Conservation (phyloP, 2,888 invertebrate genomes). For the Mythimna vitellina region DNA sequence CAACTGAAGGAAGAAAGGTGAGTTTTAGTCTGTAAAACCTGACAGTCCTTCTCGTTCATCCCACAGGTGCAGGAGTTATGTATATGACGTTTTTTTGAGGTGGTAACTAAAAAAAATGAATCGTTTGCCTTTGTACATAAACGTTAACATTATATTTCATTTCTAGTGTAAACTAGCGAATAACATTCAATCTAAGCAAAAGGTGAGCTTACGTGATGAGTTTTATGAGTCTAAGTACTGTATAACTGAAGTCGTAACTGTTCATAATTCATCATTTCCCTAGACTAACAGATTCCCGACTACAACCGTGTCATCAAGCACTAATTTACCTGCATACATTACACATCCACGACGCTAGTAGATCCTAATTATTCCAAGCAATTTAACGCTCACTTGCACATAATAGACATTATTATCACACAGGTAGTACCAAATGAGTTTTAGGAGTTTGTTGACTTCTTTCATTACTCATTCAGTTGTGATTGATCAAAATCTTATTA, state of each 20-base stretch:
- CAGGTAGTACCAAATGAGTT: constrained; percentile 18
- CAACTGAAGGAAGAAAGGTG: too few relatives aligned
- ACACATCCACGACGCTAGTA: constrained; percentile 28
- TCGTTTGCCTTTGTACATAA: too few relatives aligned
- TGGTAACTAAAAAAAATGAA: too few relatives aligned
- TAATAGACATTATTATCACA: constrained; percentile 26
- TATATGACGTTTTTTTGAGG: too few relatives aligned
- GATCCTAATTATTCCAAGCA: constrained; percentile 47
- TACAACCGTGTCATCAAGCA: constrained; percentile 23
- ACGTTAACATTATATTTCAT: too few relatives aligned
- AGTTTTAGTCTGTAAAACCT: too few relatives aligned
- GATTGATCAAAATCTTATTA: too few relatives aligned
- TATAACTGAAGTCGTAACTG: background rate
- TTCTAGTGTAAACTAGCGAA: too few relatives aligned
- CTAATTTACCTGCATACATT: constrained; percentile 43
- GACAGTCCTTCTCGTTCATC: too few relatives aligned
- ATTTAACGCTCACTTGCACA: constrained; percentile 31
- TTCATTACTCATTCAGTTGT: background rate
- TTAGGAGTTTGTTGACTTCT: background rate
- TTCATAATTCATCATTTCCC: constrained; percentile 5
- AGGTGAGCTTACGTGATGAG: too few relatives aligned
- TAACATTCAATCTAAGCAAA: background rate
- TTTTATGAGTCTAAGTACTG: background rate
- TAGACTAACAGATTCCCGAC: background rate
- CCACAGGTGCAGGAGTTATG: too few relatives aligned